Conservation (phyloP, 1,140 invertebrate genomes). For the Lepidostoma basale region DNA sequence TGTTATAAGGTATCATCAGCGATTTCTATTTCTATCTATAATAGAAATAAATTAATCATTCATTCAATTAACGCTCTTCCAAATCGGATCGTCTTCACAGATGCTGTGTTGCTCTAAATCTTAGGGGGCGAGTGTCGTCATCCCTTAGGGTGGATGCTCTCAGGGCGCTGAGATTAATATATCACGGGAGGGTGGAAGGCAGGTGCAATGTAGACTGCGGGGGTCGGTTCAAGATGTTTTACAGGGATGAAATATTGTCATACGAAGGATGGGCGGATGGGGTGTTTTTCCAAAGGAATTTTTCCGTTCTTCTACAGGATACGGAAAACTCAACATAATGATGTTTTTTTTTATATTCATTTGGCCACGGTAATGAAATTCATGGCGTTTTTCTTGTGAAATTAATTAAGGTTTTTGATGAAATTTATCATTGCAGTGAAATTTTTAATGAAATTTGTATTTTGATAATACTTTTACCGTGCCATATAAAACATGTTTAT, state of each 20-base stretch:
- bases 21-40: too few species aligned
- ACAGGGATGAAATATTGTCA: conserved; percentile 18
- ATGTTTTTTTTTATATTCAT: too few species aligned
- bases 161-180: conserved; percentile 24
- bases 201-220: background rate
- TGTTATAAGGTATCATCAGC: too few species aligned
- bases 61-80: conserved; percentile 7
- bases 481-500: too few species aligned
- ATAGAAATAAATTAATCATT: background rate
- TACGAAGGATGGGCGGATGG: background rate
- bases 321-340: background rate
- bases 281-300: background rate
- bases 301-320: background rate
- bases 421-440: too few species aligned
- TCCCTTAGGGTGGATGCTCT: conserved; percentile 1
- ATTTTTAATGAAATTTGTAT: too few species aligned
- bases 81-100: background rate
- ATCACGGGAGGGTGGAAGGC: conserved; percentile 9
- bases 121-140: conserved; percentile 17
- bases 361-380: too few species aligned
- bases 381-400: background rate
- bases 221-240: conserved; percentile 8
- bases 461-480: too few species aligned
- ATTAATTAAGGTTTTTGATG: too few species aligned
- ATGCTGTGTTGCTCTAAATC: conserved; percentile 12